phyloP scores from a whole-genome alignment of 2,888 invertebrate species.

The Dasypolia templi region DNA sequence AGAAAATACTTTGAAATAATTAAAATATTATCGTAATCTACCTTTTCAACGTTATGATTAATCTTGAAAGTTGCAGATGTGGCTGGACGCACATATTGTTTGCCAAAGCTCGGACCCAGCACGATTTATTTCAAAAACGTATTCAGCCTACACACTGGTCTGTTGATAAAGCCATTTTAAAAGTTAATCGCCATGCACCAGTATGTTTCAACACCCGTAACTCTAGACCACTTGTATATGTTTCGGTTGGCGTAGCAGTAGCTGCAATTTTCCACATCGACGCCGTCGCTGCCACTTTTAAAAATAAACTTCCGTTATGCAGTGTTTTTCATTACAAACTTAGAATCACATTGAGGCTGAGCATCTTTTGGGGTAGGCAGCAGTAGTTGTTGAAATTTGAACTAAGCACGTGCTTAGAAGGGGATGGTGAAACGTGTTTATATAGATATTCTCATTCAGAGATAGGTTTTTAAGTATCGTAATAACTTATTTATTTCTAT shows the following conservation, averaged over 20 bases:
- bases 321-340: constrained; percentile 25
- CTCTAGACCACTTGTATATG: constrained; percentile 18
- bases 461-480: neutral
- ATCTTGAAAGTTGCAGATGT: neutral
- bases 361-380: constrained; percentile 5
- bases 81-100: no score
- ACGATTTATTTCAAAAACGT: neutral
- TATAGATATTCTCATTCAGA: neutral
- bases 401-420: no score
- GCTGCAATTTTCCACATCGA: constrained; percentile 44
- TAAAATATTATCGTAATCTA: no score
- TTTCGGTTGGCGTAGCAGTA: constrained; percentile 36
- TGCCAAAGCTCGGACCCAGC: no score
- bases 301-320: constrained; percentile 45
- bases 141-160: neutral
- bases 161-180: neutral
- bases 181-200: neutral
- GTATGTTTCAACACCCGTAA: constrained; percentile 35
- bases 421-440: neutral
- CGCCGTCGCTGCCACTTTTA: constrained; percentile 28
- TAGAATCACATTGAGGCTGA: neutral
- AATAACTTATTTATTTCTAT: neutral
- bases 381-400: neutral
- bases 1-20: neutral
- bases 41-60: neutral